These are phyloP conservation scores for Brachyhypopomus gauderio DNA, from an alignment of 2,113 vertebrate genomes.

Conservation along the genomic window DNA sequence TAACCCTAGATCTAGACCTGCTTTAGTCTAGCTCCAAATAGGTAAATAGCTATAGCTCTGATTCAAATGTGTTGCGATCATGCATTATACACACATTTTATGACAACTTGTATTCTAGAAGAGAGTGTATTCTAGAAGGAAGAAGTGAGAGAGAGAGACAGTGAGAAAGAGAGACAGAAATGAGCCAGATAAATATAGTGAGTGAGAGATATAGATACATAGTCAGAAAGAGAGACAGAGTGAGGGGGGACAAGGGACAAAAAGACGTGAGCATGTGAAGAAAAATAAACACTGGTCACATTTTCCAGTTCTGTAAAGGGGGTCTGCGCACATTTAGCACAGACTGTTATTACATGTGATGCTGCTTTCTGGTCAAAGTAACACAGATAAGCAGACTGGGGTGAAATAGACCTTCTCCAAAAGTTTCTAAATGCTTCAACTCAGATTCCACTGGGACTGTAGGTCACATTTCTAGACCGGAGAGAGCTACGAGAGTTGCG, in stretches of 20 bases:
- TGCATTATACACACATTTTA: constrained; percentile 40
- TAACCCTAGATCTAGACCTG: too few relatives aligned
- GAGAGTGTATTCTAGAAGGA: neutral
- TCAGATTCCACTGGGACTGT: too few relatives aligned
- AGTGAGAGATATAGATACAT: neutral
- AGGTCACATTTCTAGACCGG: constrained; percentile 18
- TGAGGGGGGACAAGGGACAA: neutral
- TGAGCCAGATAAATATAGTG: too few relatives aligned
- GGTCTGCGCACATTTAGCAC: constrained; percentile 14
- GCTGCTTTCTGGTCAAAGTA: constrained; percentile 15
- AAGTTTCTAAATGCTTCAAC: constrained; percentile 27
- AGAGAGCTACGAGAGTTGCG: constrained; percentile 51
- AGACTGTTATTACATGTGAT: constrained; percentile 25
- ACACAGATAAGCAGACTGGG: constrained; percentile 17
- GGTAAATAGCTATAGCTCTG: too few relatives aligned
- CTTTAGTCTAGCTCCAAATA: too few relatives aligned
- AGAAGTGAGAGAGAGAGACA: neutral
- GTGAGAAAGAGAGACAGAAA: neutral
- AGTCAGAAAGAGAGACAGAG: neutral
- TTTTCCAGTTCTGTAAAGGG: constrained; percentile 32
- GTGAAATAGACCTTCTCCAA: constrained; percentile 44
- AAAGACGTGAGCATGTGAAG: neutral
- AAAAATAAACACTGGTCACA: neutral
- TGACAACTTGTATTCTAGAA: constrained; percentile 39
- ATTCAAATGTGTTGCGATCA: constrained; percentile 26